phyloP scores from a whole-genome alignment of 2,888 invertebrate genomes.

The Gnatocerus cornutus region DNA sequence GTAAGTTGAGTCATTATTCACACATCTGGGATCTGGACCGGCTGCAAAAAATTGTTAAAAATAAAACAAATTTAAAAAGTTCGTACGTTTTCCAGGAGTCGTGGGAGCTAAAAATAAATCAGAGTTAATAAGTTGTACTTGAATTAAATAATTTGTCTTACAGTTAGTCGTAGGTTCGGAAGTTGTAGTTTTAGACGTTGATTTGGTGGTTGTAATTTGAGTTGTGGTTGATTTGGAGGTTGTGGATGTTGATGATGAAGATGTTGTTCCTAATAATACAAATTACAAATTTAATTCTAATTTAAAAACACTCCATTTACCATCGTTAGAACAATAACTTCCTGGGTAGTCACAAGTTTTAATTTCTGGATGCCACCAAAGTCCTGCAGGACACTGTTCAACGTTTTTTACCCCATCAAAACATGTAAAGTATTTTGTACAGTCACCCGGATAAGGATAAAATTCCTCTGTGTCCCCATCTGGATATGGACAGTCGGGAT shows the following conservation, averaged over 20 bases:
- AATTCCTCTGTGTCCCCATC: background rate
- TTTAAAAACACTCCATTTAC: background rate
- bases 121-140: too few species aligned
- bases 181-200: too few species aligned
- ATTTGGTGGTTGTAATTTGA: too few species aligned
- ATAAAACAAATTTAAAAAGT: background rate
- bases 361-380: conserved; percentile 41
- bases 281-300: too few species aligned
- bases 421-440: conserved; percentile 17
- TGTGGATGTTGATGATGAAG: too few species aligned
- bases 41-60: conserved; percentile 8
- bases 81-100: background rate
- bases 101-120: too few species aligned
- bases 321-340: conserved; percentile 14
- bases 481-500: background rate
- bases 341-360: conserved; percentile 37
- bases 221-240: too few species aligned
- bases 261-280: too few species aligned
- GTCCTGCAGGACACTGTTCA: conserved; percentile 27
- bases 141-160: too few species aligned
- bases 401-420: background rate
- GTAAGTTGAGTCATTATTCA: conserved; percentile 11
- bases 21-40: conserved; percentile 26
- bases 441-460: conserved; percentile 17
- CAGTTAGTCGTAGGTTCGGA: too few species aligned